phyloP scores from a whole-genome alignment of 2,888 invertebrate species.

The Epirrhoe tristata region DNA sequence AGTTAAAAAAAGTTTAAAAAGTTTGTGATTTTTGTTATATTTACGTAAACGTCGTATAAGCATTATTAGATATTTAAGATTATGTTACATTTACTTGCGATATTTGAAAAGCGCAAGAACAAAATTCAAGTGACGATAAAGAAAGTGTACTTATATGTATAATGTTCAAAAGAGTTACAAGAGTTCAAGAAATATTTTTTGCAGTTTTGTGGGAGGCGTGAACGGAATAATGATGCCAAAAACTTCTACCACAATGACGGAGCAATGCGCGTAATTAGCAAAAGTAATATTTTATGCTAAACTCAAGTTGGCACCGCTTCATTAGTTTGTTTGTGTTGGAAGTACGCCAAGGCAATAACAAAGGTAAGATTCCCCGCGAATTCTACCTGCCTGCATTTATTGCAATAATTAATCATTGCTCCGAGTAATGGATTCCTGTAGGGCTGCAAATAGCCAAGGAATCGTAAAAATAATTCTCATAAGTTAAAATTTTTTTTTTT shows the following conservation, averaged over 20 bases:
- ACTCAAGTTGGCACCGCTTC: conserved; percentile 45
- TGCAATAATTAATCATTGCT: conserved; percentile 46
- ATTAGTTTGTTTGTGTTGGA: conserved; percentile 50
- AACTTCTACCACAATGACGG: conserved; percentile 18
- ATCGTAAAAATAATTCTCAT: background rate
- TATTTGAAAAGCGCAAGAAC: too few relatives aligned
- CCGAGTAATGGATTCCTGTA: conserved; percentile 38
- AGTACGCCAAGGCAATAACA: conserved; percentile 44
- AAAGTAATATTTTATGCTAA: conserved; percentile 50
- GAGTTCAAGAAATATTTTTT: too few relatives aligned
- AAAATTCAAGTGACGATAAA: too few relatives aligned
- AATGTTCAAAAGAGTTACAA: too few relatives aligned
- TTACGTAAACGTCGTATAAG: too few relatives aligned
- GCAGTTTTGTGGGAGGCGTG: background rate
- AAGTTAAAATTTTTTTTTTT: background rate
- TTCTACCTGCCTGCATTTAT: conserved; percentile 45
- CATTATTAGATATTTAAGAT: too few relatives aligned
- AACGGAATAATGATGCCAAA: conserved; percentile 16
- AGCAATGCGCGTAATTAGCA: conserved; percentile 38
- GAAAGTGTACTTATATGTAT: too few relatives aligned
- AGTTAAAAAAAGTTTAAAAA: too few relatives aligned
- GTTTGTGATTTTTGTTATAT: too few relatives aligned
- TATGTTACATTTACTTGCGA: too few relatives aligned
- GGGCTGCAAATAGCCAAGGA: background rate
- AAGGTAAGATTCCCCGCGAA: conserved; percentile 42